Evolutionary conservation across 2,797 vertebrate species (phyloP), one percentile per base, ranked within the genome.

Genomic region (Lerista edwardsae): DNA sequence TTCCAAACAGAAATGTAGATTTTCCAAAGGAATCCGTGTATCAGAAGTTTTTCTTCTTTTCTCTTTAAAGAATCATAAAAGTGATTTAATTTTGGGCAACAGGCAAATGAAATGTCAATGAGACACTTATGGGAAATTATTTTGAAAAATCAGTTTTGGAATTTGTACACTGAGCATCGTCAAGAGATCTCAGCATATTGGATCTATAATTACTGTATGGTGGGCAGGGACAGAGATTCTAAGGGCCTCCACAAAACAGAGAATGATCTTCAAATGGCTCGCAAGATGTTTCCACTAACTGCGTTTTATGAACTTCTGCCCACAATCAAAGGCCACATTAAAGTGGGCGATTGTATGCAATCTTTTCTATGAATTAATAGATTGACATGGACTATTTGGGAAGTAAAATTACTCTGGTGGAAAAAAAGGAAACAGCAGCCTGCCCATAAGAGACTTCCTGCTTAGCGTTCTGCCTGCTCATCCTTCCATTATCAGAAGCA

Each of bases 1-100:
- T 36, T 44, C 61, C 84, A 81, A 91, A 86, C 34, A 85, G 15
- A 68, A 76, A 89, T 77, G 64, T 69, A 85, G 77, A 19, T 64
- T 82, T 89, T 55, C 61, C 59, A 84, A 75, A 21, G 69, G 41
- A 83, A 59, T 61, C 47, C 31, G 75, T n/a, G n/a, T 17, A 90
- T 62, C 14, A 84, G 68, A 12, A 1, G 36, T 84, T 83, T 87
- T 72, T n/a, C 71, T n/a, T 71, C 75, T 71, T 23, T 41, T 78
- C 64, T 74, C 19, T 36, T 64, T 27, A 64, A 84, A 59, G 29
- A 62, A 68, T 65, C 14, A 8, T 21, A n/a, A 74, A 25, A 36
- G 19, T 36, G 36, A 57, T 44, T 76, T 75, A 44, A 76, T 80
- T 65, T 6, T 23, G 17, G 36, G 67, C 23, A 64, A 87, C 36